Evolutionary conservation across 2,113 vertebrate species (phyloP).

Genomic region (Lasiurus cinereus): DNA sequence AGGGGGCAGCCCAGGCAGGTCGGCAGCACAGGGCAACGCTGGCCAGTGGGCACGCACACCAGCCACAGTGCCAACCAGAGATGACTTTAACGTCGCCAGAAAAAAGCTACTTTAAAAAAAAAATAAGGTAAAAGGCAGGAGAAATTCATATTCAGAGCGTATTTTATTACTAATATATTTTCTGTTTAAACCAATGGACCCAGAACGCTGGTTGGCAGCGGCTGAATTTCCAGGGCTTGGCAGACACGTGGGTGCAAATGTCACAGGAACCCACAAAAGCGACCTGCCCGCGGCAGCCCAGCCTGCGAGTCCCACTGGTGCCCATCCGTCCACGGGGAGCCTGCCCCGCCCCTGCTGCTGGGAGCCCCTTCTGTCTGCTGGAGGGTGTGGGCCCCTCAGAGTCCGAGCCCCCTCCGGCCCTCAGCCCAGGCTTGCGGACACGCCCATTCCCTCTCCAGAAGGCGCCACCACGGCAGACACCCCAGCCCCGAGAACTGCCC

Average conservation of each 20-base stretch:
- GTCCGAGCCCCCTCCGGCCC: not conserved
- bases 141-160: not conserved
- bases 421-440: not conserved
- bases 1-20: not conserved
- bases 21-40: accelerated
- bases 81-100: not conserved
- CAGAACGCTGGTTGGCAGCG: not conserved
- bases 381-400: not conserved
- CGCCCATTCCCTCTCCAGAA: not conserved
- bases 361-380: accelerated
- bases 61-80: accelerated
- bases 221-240: accelerated
- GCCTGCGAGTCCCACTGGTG: not conserved
- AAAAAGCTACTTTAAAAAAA: not conserved
- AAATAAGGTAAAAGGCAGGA: not conserved
- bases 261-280: too few relatives aligned
- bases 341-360: accelerated
- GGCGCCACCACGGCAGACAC: accelerated
- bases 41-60: accelerated
- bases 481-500: not conserved
- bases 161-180: not conserved
- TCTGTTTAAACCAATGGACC: not conserved
- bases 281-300: not conserved
- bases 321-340: not conserved
- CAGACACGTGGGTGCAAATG: too few relatives aligned